phyloP scores from a whole-genome alignment of 1,140 invertebrate species.

The Trialeurodes vaporariorum region DNA sequence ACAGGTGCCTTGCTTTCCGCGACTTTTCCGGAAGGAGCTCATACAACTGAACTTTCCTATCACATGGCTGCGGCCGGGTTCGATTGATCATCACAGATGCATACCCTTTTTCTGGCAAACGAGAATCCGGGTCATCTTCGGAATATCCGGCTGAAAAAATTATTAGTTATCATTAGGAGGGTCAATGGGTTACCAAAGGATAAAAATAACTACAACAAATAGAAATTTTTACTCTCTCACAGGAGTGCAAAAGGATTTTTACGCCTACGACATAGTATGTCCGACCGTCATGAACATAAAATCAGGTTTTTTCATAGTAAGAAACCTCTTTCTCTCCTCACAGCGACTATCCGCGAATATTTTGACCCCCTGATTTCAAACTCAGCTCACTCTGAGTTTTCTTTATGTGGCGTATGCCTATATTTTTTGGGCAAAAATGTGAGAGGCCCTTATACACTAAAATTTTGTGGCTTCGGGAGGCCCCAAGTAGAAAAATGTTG shows the following conservation, averaged over 20 bases:
- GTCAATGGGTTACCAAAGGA: neutral
- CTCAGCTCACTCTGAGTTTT: too few relatives aligned
- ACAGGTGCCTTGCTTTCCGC: slow-evolving; percentile 9
- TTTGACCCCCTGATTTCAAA: too few relatives aligned
- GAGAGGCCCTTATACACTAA: too few relatives aligned
- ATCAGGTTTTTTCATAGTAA: too few relatives aligned
- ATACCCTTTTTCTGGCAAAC: slow-evolving; percentile 11
- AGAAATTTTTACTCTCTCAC: neutral
- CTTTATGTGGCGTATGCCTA: too few relatives aligned
- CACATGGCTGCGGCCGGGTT: slow-evolving; percentile 64
- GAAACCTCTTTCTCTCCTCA: too few relatives aligned
- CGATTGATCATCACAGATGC: slow-evolving; percentile 47
- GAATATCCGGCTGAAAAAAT: slow-evolving; percentile 18
- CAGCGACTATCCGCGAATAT: too few relatives aligned
- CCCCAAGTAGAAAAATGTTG: too few relatives aligned
- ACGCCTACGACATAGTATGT: neutral
- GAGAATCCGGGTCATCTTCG: slow-evolving; percentile 4
- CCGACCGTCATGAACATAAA: too few relatives aligned
- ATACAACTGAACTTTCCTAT: slow-evolving; percentile 50
- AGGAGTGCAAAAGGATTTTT: neutral
- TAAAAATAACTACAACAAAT: neutral
- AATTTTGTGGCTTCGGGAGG: too few relatives aligned
- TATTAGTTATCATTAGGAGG: neutral
- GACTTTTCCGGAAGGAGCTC: slow-evolving; percentile 19
- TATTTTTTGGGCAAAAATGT: too few relatives aligned